A percentile compares a stretch with the other conserved stretches of the same genome.
Conservation (phyloP, 2,888 invertebrate genomes). For the Argynnis bischoffii region DNA sequence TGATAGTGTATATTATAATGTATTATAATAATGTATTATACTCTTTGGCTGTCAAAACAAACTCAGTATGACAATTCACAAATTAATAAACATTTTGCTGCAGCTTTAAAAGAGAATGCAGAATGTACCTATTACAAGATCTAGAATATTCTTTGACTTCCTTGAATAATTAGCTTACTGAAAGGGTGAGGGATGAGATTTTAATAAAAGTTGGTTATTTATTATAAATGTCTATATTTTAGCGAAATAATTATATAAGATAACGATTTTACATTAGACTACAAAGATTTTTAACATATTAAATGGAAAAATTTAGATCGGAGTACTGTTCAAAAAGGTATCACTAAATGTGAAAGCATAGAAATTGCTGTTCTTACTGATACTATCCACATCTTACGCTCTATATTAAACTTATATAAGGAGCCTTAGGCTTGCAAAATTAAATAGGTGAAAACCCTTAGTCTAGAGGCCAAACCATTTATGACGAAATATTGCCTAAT, state of each 20-base stretch:
- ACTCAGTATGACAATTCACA: conserved; percentile 6
- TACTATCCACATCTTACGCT: conserved; percentile 5
- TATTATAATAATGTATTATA: not conserved
- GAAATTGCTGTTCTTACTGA: conserved; percentile 9
- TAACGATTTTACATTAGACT: conserved; percentile 28
- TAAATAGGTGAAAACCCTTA: conserved; percentile 64
- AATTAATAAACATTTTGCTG: not conserved
- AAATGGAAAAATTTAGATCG: conserved; percentile 16
- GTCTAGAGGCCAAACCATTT: conserved; percentile 70
- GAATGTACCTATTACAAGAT: conserved; percentile 48
- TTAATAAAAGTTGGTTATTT: conserved; percentile 44
- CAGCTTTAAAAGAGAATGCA: conserved; percentile 34
- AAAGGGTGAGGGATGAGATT: conserved; percentile 41
- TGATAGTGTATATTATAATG: not conserved
- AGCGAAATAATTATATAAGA: conserved; percentile 22
- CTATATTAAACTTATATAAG: conserved; percentile 21
- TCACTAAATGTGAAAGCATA: conserved; percentile 15
- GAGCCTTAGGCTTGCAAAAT: conserved; percentile 46
- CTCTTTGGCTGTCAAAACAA: conserved; percentile 16
- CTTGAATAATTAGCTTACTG: conserved; percentile 29
- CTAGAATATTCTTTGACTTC: conserved; percentile 64
- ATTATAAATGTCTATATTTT: conserved; percentile 33
- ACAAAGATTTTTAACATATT: conserved; percentile 22
- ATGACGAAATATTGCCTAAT: conserved; percentile 57
- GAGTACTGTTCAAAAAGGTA: conserved; percentile 17